Evolutionary conservation across 2,797 vertebrate species (phyloP), one percentile per base, ranked within the genome.

Genomic region (Pantherophis alleghaniensis): DNA sequence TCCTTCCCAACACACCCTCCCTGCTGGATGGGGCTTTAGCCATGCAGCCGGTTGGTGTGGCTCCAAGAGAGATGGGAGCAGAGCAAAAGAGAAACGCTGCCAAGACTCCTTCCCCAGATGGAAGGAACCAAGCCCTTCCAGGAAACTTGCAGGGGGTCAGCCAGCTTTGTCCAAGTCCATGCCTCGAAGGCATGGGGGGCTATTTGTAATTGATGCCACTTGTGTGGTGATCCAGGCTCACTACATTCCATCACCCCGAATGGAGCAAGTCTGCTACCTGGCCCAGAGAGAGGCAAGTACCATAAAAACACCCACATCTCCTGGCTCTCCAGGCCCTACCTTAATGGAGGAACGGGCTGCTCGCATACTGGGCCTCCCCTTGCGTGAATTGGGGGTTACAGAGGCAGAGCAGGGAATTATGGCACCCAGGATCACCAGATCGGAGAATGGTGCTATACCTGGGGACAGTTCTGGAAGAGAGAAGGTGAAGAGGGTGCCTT

Each of bases 181-280:
- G 16, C 89, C 93, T 42, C 59, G 53, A 86, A 9, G 16, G 0
- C 9, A 60, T 0, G 93, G 96, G 3, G 98, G 98, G 0, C 94
- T 98, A 57, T 97, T 98, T 95, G 96, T 98, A 69, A 98, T 98
- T 5, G 98, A 98, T 9, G 98, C 98, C 96, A 98, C 97, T 37
- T 96, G 98, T 2, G 98, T 98, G 91, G 97, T 98, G 59, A 97
- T 98, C 37, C 95, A 95, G 0, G 97, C 97, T 0, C 97, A 98
- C 92, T 98, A 97, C 1, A 97, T 98, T 10, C 96, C 96, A 0
- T 95, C 97, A 0, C 97, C 97, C 0, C 94, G 94, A 66, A 94
- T 93, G n/a, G 96, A 97, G 90, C 97, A 96, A 47, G 96, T 97
- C n/a, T 94, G 83, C 42, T 96, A 96, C 3, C 0, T 92, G 91